Evolutionary conservation across 2,797 vertebrate genomes (phyloP).

Genomic region (Enoplosus armatus): DNA sequence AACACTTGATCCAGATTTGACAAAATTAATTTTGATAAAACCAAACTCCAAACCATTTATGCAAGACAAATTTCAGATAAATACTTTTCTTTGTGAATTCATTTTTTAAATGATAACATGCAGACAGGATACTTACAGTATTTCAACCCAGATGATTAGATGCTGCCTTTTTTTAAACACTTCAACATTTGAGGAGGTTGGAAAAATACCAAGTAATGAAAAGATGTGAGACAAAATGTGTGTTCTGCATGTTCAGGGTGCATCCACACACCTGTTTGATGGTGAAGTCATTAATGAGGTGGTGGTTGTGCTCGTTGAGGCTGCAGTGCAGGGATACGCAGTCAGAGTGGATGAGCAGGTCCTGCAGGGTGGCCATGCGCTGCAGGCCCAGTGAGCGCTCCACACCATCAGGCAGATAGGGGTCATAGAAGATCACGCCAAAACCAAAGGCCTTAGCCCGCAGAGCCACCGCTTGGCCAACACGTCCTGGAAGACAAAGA

Average conservation of each 20-base stretch:
- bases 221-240: background rate
- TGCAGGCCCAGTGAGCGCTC: constrained; percentile 92
- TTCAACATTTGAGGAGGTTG: background rate
- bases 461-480: constrained; percentile 93
- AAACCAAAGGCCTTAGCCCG: constrained; percentile 93
- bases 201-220: background rate
- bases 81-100: background rate
- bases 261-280: constrained; percentile 89
- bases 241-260: background rate
- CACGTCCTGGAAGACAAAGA: constrained; percentile 83
- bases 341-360: constrained; percentile 93
- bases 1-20: background rate
- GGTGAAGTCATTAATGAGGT: constrained; percentile 95
- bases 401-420: constrained; percentile 92
- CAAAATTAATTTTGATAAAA: background rate
- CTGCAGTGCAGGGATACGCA: constrained; percentile 94
- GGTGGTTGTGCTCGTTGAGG: constrained; percentile 95
- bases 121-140: background rate
- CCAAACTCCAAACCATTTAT: background rate
- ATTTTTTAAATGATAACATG: background rate
- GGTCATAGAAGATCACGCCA: constrained; percentile 93
- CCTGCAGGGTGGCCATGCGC: constrained; percentile 91
- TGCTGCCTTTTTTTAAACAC: background rate
- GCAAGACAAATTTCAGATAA: background rate
- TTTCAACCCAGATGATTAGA: background rate